These are phyloP conservation scores for Lomographa bimaculata DNA, from an alignment of 2,888 invertebrate genomes.

Conservation along the genomic window DNA sequence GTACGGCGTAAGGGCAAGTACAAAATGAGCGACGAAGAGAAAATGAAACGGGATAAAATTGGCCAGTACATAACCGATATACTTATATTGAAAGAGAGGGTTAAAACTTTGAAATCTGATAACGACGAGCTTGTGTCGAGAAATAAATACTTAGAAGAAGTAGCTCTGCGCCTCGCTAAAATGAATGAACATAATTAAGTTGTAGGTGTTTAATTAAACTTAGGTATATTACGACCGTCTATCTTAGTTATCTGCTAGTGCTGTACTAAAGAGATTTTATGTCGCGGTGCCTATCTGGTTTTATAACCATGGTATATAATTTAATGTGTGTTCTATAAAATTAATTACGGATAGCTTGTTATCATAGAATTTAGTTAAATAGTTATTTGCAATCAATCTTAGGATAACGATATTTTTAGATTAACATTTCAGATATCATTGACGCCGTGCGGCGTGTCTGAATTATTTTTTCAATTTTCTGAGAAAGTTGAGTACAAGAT, in stretches of 20 bases:
- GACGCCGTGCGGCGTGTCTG: too few species aligned
- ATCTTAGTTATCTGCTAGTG: slow-evolving; percentile 6
- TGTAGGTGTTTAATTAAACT: slow-evolving; percentile 8
- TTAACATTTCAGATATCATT: too few species aligned
- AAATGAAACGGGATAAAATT: slow-evolving; percentile 34
- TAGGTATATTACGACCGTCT: slow-evolving; percentile 10
- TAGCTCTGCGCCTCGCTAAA: slow-evolving; percentile 30
- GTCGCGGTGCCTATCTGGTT: too few species aligned
- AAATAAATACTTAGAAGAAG: slow-evolving; percentile 33
- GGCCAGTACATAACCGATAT: slow-evolving; percentile 33
- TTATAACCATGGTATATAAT: too few species aligned
- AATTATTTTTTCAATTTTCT: too few species aligned
- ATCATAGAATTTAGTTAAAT: too few species aligned
- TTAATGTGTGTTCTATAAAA: too few species aligned
- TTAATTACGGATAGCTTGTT: too few species aligned
- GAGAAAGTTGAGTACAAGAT: slow-evolving; percentile 13
- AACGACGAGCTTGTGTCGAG: slow-evolving; percentile 32
- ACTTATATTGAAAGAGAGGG: slow-evolving; percentile 34
- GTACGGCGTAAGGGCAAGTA: slow-evolving; percentile 33
- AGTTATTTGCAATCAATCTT: too few species aligned
- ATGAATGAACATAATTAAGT: slow-evolving; percentile 20
- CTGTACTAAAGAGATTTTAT: slow-evolving; percentile 2
- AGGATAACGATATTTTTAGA: too few species aligned
- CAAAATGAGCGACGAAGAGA: slow-evolving; percentile 34
- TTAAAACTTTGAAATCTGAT: slow-evolving; percentile 29